phyloP scores from a whole-genome alignment of 1,140 invertebrate genomes.

The Fopius arisanus region DNA sequence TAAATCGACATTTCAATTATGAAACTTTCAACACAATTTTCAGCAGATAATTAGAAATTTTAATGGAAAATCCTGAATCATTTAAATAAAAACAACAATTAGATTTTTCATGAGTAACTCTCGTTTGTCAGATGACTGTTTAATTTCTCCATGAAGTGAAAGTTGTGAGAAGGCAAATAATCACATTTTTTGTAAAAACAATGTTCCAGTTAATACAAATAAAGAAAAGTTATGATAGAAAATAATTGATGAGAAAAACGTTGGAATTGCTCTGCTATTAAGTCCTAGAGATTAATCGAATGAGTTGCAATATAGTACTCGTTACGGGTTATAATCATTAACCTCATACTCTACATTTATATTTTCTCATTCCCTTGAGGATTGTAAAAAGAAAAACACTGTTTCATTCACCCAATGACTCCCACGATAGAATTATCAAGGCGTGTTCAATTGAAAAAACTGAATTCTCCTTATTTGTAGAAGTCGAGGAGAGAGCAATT shows the following conservation, averaged over 20 bases:
- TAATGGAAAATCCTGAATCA: too few species aligned
- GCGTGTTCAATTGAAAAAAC: background rate
- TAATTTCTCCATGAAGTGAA: background rate
- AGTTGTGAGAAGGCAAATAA: background rate
- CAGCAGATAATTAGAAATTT: too few species aligned
- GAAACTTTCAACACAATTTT: too few species aligned
- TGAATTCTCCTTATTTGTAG: background rate
- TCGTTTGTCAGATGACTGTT: background rate
- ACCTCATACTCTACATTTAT: slow-evolving; percentile 4
- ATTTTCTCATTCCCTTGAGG: slow-evolving; percentile 3
- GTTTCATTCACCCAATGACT: background rate
- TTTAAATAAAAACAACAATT: too few species aligned
- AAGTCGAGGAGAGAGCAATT: background rate
- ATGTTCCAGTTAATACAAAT: background rate
- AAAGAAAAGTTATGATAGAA: background rate
- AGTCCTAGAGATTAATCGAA: slow-evolving; percentile 6
- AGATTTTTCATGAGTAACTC: background rate
- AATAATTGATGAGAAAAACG: background rate
- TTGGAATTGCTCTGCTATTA: background rate
- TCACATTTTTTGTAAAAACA: background rate
- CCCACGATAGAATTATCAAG: background rate
- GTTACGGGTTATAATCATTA: slow-evolving; percentile 7
- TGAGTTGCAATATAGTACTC: background rate
- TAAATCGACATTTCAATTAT: too few species aligned
- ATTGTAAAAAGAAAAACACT: background rate